phyloP scores from a whole-genome alignment of 2,888 invertebrate species.

The Cactoblastis cactorum region DNA sequence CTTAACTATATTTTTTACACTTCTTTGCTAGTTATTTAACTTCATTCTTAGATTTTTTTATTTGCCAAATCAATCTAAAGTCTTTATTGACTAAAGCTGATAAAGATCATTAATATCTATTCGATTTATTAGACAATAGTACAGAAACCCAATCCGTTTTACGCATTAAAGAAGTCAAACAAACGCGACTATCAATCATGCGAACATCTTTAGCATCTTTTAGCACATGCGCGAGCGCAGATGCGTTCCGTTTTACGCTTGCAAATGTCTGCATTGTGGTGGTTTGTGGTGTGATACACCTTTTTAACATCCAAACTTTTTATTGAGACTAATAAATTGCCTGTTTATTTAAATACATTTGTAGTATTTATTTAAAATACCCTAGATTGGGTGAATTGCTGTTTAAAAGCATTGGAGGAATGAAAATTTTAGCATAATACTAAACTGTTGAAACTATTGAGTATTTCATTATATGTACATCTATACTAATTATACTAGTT shows the following conservation, averaged over 20 bases:
- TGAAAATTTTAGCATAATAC: no score
- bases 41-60: no score
- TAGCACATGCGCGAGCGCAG: constrained; percentile 52
- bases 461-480: no score
- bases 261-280: constrained; percentile 22
- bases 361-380: neutral
- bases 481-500: no score
- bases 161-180: constrained; percentile 22
- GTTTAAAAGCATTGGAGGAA: neutral
- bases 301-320: neutral
- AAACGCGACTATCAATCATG: constrained; percentile 49
- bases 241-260: constrained; percentile 43
- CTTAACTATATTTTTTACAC: no score
- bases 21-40: no score
- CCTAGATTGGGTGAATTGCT: neutral
- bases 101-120: constrained; percentile 32
- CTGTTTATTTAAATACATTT: neutral
- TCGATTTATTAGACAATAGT: constrained; percentile 29
- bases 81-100: constrained; percentile 18
- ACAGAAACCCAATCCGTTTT: constrained; percentile 36
- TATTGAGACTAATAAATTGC: neutral
- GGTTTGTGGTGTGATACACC: neutral
- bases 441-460: no score
- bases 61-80: neutral
- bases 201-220: constrained; percentile 57